A percentile compares a stretch with the other conserved stretches of the same genome.
Evolutionary conservation across 2,888 invertebrate species (phyloP).

Genomic region (Bombyx huttoni): DNA sequence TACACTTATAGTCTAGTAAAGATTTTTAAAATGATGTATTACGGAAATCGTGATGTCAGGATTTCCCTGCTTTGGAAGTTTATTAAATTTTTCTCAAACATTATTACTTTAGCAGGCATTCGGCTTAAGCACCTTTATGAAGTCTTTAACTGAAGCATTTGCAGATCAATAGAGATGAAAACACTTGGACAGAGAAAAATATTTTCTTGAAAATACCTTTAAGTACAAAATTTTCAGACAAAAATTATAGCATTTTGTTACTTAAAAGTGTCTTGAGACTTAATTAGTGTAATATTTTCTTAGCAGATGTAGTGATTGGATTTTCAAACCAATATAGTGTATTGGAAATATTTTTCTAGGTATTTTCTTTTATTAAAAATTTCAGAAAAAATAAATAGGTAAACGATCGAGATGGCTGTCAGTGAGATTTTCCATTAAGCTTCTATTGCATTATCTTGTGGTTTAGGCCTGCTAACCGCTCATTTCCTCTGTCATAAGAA

Average conservation of each 20-base stretch:
- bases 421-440: background rate
- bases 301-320: no score
- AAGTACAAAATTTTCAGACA: background rate
- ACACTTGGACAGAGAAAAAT: background rate
- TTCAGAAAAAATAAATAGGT: background rate
- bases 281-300: no score
- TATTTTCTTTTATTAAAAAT: background rate
- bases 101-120: background rate
- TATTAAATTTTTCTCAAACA: background rate
- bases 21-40: conserved; percentile 8
- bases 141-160: background rate
- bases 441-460: background rate
- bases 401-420: background rate
- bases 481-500: background rate
- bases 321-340: no score
- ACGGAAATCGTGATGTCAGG: background rate
- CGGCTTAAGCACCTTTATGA: background rate
- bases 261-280: no score
- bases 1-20: conserved; percentile 9
- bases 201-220: background rate
- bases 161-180: background rate
- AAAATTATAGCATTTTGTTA: background rate
- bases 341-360: no score
- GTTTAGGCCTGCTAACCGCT: background rate
- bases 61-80: background rate